Conservation (phyloP, 1,140 invertebrate genomes). For the Gonioctena quinquepunctata region DNA sequence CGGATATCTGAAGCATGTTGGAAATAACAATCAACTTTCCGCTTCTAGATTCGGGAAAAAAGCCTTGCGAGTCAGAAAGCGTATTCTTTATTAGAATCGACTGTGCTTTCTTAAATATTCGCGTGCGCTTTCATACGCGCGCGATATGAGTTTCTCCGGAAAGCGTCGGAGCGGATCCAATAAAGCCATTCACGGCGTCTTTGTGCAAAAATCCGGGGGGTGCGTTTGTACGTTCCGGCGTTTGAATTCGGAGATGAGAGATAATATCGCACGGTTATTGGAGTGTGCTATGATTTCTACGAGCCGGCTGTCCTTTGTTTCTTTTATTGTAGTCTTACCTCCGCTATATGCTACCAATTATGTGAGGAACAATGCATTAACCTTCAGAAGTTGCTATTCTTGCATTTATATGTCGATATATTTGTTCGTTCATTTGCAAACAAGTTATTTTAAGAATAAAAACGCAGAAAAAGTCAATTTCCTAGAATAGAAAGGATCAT, state of each 20-base stretch:
- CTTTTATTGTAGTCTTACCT: not conserved
- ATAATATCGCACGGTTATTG: not conserved
- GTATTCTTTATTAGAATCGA: slow-evolving; percentile 32
- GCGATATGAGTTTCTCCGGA: slow-evolving; percentile 34
- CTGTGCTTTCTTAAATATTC: slow-evolving; percentile 33
- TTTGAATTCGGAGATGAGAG: not conserved
- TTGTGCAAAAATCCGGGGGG: slow-evolving; percentile 4
- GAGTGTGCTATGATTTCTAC: not conserved
- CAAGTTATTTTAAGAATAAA: no score
- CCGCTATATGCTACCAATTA: no score
- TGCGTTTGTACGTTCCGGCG: not conserved
- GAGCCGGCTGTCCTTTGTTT: not conserved
- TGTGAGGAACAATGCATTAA: no score
- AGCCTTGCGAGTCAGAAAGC: not conserved
- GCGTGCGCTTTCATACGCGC: slow-evolving; percentile 26
- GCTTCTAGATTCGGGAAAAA: slow-evolving; percentile 1
- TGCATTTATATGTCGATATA: no score
- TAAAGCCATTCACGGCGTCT: slow-evolving; percentile 23
- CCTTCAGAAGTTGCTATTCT: no score
- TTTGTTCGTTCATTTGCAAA: no score
- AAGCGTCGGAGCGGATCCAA: slow-evolving; percentile 39
- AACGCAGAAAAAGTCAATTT: no score
- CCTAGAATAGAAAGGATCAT: no score
- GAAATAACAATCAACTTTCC: no score
- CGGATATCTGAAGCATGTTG: no score